Percentiles rank a stretch among this genome's conserved stretches.
phyloP scores from a whole-genome alignment of 92 coral and sea anemone genomes.

The Phymanthus crucifer region DNA sequence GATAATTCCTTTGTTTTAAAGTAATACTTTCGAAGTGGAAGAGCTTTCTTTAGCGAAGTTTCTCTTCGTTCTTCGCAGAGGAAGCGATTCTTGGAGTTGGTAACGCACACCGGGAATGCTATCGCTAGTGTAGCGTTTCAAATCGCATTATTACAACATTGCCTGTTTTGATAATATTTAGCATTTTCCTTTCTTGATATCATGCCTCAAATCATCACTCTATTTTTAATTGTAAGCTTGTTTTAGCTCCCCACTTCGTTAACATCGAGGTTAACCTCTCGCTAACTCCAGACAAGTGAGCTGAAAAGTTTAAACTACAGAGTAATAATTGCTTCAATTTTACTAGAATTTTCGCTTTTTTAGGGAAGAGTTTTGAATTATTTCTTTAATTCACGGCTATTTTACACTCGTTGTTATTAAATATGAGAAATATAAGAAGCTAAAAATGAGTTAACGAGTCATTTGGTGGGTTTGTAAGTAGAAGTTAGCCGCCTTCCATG shows the following conservation, averaged over 20 bases:
- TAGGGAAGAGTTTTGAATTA: neutral
- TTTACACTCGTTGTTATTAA: neutral
- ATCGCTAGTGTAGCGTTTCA: constrained; percentile 12
- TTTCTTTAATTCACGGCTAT: neutral
- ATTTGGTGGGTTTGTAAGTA: neutral
- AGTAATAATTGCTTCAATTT: neutral
- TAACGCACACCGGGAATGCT: neutral
- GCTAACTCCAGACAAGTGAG: neutral
- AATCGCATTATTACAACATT: constrained; percentile 4
- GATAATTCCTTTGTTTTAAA: neutral
- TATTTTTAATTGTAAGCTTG: neutral
- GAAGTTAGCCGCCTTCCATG: neutral
- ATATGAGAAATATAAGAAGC: neutral
- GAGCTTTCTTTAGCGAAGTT: neutral
- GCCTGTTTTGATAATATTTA: neutral
- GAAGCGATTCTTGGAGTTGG: neutral
- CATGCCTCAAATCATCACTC: neutral
- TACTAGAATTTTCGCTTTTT: neutral
- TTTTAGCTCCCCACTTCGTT: neutral
- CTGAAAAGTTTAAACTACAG: neutral
- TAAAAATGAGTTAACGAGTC: neutral
- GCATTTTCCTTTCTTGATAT: neutral
- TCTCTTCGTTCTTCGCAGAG: neutral
- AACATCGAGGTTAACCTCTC: neutral
- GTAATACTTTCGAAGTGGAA: neutral